These are phyloP conservation scores for Heliconius charithonia DNA, from an alignment of 2,888 invertebrate genomes.

Conservation along the genomic window DNA sequence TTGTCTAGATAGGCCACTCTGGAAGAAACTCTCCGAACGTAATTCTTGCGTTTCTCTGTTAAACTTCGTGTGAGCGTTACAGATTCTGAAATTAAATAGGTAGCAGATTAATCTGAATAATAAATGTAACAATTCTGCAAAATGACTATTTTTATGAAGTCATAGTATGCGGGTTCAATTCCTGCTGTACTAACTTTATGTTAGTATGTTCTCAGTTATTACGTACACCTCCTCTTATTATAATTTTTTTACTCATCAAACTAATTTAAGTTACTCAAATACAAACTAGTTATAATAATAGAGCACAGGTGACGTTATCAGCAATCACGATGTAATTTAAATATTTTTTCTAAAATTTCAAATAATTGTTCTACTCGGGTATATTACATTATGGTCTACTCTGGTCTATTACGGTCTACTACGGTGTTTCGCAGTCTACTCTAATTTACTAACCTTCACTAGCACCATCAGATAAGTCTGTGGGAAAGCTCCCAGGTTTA, in stretches of 20 bases:
- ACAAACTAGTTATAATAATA: neutral
- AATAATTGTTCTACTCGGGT: neutral
- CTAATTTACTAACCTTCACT: slow-evolving; percentile 65
- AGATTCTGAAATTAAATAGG: slow-evolving; percentile 69
- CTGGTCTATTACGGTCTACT: slow-evolving; percentile 13
- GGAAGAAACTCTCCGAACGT: slow-evolving; percentile 86
- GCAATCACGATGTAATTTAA: neutral
- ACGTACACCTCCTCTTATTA: no score
- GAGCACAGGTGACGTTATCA: slow-evolving; percentile 7
- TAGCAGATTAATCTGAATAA: no score
- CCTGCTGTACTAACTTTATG: no score
- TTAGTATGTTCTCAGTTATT: no score
- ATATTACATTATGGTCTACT: neutral
- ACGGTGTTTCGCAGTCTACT: slow-evolving; percentile 18
- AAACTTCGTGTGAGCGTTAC: slow-evolving; percentile 81
- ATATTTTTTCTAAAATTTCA: neutral
- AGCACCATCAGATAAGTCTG: slow-evolving; percentile 68
- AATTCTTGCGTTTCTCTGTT: slow-evolving; percentile 86
- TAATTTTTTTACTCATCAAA: no score
- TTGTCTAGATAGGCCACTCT: slow-evolving; percentile 78
- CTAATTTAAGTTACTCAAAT: no score
- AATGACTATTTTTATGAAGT: neutral
- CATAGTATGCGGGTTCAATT: no score
- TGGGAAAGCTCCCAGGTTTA: slow-evolving; percentile 73
- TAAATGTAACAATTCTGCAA: neutral